Evolutionary conservation across 2,113 vertebrate species (phyloP).

Genomic region (Mesocricetus auratus): DNA sequence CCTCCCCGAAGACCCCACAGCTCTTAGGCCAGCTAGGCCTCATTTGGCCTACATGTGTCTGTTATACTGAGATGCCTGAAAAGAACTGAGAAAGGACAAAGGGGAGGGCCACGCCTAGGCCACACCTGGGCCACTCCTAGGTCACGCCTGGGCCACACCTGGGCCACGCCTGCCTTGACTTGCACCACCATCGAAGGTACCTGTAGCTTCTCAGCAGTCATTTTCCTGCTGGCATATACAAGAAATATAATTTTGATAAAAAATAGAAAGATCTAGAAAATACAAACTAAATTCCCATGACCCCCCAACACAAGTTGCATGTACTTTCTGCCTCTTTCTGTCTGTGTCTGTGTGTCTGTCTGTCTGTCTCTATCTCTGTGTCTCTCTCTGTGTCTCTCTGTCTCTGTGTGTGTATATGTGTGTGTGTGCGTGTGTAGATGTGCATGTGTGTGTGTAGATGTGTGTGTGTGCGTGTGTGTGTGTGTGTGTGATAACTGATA

Average conservation of each 20-base stretch:
- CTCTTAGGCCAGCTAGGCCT: too few relatives aligned
- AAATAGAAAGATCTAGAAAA: not conserved
- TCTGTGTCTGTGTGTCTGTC: not conserved
- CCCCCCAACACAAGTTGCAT: not conserved
- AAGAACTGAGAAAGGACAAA: not conserved
- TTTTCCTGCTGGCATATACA: not conserved
- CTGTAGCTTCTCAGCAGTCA: not conserved
- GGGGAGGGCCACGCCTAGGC: not conserved
- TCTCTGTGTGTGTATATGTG: not conserved
- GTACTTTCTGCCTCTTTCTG: not conserved
- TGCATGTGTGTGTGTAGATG: not conserved
- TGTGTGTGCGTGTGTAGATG: not conserved
- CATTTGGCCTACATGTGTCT: not conserved
- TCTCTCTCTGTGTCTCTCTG: not conserved
- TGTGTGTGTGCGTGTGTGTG: not conserved
- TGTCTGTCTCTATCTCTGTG: not conserved
- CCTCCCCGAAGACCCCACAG: not conserved
- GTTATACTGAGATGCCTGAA: not conserved
- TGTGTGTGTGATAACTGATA: too few relatives aligned
- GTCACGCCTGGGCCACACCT: not conserved
- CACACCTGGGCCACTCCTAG: too few relatives aligned
- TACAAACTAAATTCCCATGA: not conserved
- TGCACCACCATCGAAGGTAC: accelerated
- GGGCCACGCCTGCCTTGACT: too few relatives aligned
- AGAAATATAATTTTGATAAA: not conserved